These are phyloP conservation scores for Liasis olivaceus DNA, from an alignment of 2,797 vertebrate genomes.

Conservation along the genomic window DNA sequence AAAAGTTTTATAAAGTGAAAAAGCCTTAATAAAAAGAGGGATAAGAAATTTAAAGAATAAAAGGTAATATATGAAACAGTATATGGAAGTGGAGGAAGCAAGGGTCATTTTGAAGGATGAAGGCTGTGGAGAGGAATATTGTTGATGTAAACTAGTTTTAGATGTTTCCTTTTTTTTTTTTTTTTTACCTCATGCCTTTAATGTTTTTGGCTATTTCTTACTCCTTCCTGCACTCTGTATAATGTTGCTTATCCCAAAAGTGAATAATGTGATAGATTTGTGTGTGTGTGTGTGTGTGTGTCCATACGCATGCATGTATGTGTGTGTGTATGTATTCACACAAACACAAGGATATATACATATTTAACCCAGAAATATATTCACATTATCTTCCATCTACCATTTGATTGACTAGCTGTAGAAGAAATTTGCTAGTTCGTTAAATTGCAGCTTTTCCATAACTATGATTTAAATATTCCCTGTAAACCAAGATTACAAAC, in stretches of 20 bases:
- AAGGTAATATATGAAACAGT: background rate
- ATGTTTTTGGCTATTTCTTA: background rate
- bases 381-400: background rate
- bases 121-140: background rate
- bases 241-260: background rate
- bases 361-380: background rate
- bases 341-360: background rate
- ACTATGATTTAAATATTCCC: background rate
- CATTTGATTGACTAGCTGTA: background rate
- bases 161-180: background rate
- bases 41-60: background rate
- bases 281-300: background rate
- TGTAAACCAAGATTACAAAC: background rate
- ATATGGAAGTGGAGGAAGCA: background rate
- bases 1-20: background rate
- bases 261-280: background rate
- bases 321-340: background rate
- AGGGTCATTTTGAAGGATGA: background rate
- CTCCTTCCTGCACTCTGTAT: background rate
- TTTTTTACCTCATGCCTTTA: background rate
- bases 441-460: background rate
- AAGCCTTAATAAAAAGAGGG: background rate
- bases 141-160: background rate
- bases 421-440: background rate
- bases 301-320: too few species aligned